Evolutionary conservation across 1,140 invertebrate species (phyloP).

Genomic region (Drosophila arawakana): DNA sequence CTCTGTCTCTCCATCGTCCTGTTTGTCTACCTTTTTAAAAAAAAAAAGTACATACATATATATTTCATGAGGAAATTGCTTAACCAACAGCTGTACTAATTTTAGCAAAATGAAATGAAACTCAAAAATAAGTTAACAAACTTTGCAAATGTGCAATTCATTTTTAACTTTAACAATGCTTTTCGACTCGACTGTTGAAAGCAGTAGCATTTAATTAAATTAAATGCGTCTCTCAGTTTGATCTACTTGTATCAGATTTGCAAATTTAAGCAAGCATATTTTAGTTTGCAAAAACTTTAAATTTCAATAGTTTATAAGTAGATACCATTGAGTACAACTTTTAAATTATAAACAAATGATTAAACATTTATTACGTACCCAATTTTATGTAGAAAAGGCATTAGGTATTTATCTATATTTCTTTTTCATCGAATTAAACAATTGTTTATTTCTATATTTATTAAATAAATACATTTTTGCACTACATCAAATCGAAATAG

Average conservation of each 20-base stretch:
- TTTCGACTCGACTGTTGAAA: too few relatives aligned
- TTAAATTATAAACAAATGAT: too few relatives aligned
- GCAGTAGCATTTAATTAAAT: neutral
- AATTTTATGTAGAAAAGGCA: too few relatives aligned
- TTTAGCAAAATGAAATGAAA: constrained; percentile 5
- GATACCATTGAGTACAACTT: too few relatives aligned
- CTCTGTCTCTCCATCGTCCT: too few relatives aligned
- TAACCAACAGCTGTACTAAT: constrained; percentile 8
- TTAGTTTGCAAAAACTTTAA: too few relatives aligned
- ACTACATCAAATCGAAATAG: constrained; percentile 40
- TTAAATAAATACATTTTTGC: constrained; percentile 27
- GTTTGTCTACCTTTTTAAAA: too few relatives aligned
- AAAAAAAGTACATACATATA: neutral
- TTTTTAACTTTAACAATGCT: neutral
- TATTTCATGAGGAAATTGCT: constrained; percentile 18
- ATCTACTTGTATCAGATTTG: too few relatives aligned
- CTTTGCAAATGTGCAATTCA: neutral
- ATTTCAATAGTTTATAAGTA: too few relatives aligned
- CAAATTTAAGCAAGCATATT: too few relatives aligned
- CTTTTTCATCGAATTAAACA: constrained; percentile 59
- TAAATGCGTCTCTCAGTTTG: neutral
- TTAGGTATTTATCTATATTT: constrained; percentile 29
- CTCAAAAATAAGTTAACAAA: neutral
- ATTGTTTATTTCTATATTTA: constrained; percentile 28
- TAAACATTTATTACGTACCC: too few relatives aligned